These are phyloP conservation scores for Thamnophis elegans DNA, from an alignment of 2,797 vertebrate species.

Conservation along the genomic window DNA sequence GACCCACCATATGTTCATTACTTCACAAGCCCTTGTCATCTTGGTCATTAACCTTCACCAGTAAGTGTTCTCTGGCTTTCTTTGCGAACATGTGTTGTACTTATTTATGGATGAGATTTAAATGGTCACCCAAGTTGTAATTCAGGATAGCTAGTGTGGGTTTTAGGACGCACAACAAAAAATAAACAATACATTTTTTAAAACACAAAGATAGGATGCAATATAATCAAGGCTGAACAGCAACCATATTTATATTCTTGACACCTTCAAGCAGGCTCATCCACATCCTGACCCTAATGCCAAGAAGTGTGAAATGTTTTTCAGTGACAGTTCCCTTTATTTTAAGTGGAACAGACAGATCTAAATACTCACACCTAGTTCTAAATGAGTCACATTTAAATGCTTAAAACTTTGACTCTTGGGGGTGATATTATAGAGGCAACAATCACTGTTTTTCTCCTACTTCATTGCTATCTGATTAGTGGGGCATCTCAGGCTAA, in stretches of 20 bases:
- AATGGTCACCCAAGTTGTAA: neutral
- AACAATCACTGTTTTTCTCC: neutral
- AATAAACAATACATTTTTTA: neutral
- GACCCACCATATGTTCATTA: constrained; percentile 80
- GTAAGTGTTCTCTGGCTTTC: constrained; percentile 49
- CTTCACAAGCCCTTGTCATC: constrained; percentile 74
- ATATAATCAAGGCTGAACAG: neutral
- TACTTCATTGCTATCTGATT: neutral
- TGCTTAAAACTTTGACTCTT: neutral
- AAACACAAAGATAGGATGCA: neutral
- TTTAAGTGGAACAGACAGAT: neutral
- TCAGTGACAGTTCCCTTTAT: neutral
- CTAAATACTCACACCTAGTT: neutral
- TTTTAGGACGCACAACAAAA: neutral
- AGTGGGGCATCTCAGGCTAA: neutral
- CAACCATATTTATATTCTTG: neutral
- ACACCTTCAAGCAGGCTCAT: neutral
- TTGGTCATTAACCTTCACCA: constrained; percentile 72
- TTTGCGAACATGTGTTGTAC: neutral
- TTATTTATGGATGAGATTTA: neutral
- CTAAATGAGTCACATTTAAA: neutral
- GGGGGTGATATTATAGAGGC: neutral
- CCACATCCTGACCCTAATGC: neutral
- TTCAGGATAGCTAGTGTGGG: neutral
- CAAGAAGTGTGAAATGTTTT: neutral